phyloP scores from a whole-genome alignment of 1,140 invertebrate genomes.

The Pogonomyrmex barbatus region DNA sequence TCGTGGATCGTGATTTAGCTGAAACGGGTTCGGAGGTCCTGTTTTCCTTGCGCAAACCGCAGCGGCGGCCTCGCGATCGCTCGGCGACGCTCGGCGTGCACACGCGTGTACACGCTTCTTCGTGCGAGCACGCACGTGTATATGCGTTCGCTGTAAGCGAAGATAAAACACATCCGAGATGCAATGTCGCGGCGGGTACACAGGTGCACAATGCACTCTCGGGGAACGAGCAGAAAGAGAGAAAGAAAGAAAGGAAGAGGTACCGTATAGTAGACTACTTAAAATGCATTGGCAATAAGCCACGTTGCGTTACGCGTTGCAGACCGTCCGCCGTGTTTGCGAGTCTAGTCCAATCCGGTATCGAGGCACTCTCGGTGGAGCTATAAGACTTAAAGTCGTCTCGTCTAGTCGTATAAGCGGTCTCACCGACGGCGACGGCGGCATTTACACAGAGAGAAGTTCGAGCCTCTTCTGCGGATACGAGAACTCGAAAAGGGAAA shows the following conservation, averaged over 20 bases:
- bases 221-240: background rate
- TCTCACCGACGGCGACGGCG: constrained; percentile 37
- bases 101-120: constrained; percentile 22
- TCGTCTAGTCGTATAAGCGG: constrained; percentile 72
- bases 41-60: constrained; percentile 15
- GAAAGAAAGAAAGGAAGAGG: constrained; percentile 45
- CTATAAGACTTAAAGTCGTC: constrained; percentile 75
- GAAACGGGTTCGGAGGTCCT: constrained; percentile 19
- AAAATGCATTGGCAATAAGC: constrained; percentile 85
- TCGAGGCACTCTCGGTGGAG: constrained; percentile 69
- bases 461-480: background rate
- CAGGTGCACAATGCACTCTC: constrained; percentile 72
- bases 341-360: constrained; percentile 77
- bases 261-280: constrained; percentile 82
- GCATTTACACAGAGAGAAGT: constrained; percentile 47
- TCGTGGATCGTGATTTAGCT: background rate
- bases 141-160: constrained; percentile 19
- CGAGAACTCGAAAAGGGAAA: constrained; percentile 5
- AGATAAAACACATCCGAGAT: constrained; percentile 55
- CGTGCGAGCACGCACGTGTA: constrained; percentile 16
- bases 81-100: background rate
- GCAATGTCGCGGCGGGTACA: constrained; percentile 68
- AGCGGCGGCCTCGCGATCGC: constrained; percentile 10
- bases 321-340: constrained; percentile 70
- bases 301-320: constrained; percentile 82